Evolutionary conservation across 1,140 invertebrate genomes (phyloP), one percentile per base, ranked within the genome.

Genomic region (Parasteatoda tepidariorum): DNA sequence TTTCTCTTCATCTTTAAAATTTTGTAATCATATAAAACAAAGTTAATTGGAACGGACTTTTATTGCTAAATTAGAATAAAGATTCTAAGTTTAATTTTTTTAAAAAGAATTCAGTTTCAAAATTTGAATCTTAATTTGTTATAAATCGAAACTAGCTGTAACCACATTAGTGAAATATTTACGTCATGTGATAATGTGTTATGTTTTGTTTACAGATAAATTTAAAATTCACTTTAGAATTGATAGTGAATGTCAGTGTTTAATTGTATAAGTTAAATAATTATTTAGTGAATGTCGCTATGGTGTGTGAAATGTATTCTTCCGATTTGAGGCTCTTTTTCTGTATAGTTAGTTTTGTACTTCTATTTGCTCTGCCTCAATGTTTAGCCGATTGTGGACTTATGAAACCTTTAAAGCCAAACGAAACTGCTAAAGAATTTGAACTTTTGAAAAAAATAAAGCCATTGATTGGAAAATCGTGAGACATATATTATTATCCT

Each of bases 321-420:
- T 31, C 15, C 15, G 7, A 2, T 33, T 18, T 2, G 31, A 5
- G 6, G 24, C 34, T 66, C 7, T 22, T 4, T 66, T 33, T 15
- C 18, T 2, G 62, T 33, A 33, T 6, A n/a, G 34, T n/a, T 66
- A n/a, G n/a, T 66, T n/a, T n/a, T 66, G 7, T 18, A 18, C 3
- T 18, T 22, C 9, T 48, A 41, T n/a, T 48, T 68, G 3, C 31
- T 26, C 26, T 68, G 68, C 71, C 31, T 5, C 24, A 38, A 38
- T 74, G 71, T 55, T n/a, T 31, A 59, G 28, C 15, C 30, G 71
- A 74, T 28, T 74, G 71, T 61, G 71, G 26, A 11, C n/a, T 74
- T 74, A 15, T 34, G 31, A 9, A 61, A 61, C 30, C 54, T 34
- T 2, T 13, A 61, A 38, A 34, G 18, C 28, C 33, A 7, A 61